Evolutionary conservation across 2,797 vertebrate genomes (phyloP).

Genomic region (Kryptolebias ocellatus): DNA sequence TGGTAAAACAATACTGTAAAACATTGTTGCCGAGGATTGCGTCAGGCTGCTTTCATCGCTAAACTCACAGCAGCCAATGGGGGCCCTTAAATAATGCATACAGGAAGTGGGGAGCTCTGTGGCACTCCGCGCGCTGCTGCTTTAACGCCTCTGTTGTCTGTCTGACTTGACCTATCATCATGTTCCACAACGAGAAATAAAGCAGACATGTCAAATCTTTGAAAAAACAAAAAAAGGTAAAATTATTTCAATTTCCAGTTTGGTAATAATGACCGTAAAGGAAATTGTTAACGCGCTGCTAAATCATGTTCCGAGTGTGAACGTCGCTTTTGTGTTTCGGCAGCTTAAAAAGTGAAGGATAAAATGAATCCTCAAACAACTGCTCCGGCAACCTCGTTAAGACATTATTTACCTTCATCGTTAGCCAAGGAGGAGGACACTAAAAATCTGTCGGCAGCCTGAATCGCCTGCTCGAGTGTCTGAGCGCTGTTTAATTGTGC

Average conservation of each 20-base stretch:
- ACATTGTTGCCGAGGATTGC: constrained; percentile 77
- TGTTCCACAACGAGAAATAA: constrained; percentile 12
- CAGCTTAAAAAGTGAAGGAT: constrained; percentile 70
- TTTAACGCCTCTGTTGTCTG: constrained; percentile 19
- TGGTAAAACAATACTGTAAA: constrained; percentile 82
- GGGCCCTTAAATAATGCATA: constrained; percentile 77
- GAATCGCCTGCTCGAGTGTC: constrained; percentile 86
- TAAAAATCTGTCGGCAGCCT: constrained; percentile 91
- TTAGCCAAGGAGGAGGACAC: constrained; percentile 86
- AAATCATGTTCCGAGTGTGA: constrained; percentile 73
- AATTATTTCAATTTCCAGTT: constrained; percentile 49
- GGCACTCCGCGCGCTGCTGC: constrained; percentile 40
- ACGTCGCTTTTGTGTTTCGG: constrained; percentile 64
- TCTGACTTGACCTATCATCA: constrained; percentile 41
- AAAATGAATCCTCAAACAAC: constrained; percentile 81
- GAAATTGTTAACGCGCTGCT: constrained; percentile 72
- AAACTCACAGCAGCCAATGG: constrained; percentile 75
- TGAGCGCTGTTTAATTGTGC: constrained; percentile 89
- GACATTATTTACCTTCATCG: constrained; percentile 93
- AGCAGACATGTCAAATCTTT: background rate
- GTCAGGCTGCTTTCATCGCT: constrained; percentile 79
- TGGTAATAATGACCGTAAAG: constrained; percentile 63
- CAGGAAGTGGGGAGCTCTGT: constrained; percentile 71
- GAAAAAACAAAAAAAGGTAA: constrained; percentile 13
- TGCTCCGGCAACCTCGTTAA: constrained; percentile 81